Evolutionary conservation across 2,113 vertebrate genomes (phyloP), one percentile per base, ranked within the genome.

Genomic region (Erpornis zantholeuca): DNA sequence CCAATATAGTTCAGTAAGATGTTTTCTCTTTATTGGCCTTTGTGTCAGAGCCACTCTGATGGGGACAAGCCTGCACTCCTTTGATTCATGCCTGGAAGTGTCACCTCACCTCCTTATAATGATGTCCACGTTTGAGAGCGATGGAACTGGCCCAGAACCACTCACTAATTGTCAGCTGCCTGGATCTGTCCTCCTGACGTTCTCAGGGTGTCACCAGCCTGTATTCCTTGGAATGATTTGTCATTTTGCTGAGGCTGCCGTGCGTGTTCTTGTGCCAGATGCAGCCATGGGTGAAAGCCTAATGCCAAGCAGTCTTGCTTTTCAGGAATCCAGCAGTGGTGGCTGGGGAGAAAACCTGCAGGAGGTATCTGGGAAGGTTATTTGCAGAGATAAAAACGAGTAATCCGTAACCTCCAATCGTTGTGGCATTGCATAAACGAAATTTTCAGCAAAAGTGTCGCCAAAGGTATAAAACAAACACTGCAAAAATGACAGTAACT

Each of bases 201-300:
- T 72, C 44, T 1, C 64, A 18, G 50, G 13, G 19, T 45, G 33
- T 70, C 81, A 9, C 52, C 64, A 29, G 19, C 4, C n/a, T 44
- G 3, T 15, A 0, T 16, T 57, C 60, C 50, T 25, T 25, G 45
- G 28, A 16, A 40, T 6, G 7, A 2, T 65, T 35, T 66, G 47
- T 47, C 16, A 0, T 52, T 72, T 56, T 69, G 66, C 82, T 66
- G 57, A 24, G 66, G 57, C 31, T 36, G 53, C 57, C 0, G 0
- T 15, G 11, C 0, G 0, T 19, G 15, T 21, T 33, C 1, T 0
- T 15, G 61, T 4, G 36, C 24, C 52, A 65, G 61, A 15, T 4
- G 27, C 49, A 44, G 35, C 35, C 50, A 13, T 0, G 1, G 33
- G 14, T 12, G 38, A 25, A 27, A 49, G 19, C 29, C 27, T 50